Evolutionary conservation across 23 tunicate genomes (phyloP).

Genomic region (Trididemnum clinides): DNA sequence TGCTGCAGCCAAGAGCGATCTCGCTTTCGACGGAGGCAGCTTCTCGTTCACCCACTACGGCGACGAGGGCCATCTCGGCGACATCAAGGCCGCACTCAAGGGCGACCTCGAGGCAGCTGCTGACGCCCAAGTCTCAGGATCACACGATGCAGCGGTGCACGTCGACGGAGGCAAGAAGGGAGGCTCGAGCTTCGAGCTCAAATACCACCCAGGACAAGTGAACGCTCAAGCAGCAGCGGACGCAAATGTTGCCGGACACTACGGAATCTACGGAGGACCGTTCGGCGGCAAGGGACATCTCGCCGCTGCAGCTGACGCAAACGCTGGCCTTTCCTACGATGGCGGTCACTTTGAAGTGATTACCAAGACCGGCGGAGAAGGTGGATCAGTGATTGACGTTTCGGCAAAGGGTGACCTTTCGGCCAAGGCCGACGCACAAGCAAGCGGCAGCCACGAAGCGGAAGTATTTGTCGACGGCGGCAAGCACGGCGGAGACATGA

Average conservation of each 20-base stretch:
- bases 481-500: background rate
- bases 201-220: slow-evolving; percentile 3
- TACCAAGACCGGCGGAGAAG: slow-evolving; percentile 12
- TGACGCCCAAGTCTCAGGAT: background rate
- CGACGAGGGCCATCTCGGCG: background rate
- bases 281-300: slow-evolving; percentile 19
- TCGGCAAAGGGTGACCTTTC: slow-evolving; percentile 3
- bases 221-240: background rate
- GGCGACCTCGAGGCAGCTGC: background rate
- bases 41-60: background rate
- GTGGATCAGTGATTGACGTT: background rate
- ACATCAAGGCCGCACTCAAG: slow-evolving; percentile 16
- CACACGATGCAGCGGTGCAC: background rate
- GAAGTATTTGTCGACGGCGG: background rate
- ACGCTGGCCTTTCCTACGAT: background rate
- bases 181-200: background rate
- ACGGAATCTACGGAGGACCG: background rate
- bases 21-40: background rate
- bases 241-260: background rate
- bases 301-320: background rate
- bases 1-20: slow-evolving; percentile 18
- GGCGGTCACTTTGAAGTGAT: slow-evolving; percentile 5
- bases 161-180: slow-evolving; percentile 29
- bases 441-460: slow-evolving; percentile 16
- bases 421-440: background rate